phyloP scores from a whole-genome alignment of 2,888 invertebrate genomes.

The Agonopterix alstromeriana region DNA sequence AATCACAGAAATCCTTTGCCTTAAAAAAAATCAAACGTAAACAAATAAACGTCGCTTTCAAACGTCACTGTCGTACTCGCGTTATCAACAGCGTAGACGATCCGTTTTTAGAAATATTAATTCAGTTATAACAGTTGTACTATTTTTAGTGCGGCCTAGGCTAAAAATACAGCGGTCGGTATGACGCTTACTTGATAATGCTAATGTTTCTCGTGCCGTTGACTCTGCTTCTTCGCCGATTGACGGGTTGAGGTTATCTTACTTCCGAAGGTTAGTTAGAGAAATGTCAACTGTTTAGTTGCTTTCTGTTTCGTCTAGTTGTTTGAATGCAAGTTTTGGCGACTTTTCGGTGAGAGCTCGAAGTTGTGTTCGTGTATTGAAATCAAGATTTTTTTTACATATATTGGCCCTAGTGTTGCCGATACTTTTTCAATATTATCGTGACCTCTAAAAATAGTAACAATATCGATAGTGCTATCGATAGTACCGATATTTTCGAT shows the following conservation, averaged over 20 bases:
- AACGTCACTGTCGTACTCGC: constrained; percentile 64
- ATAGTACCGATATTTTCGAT: too few relatives aligned
- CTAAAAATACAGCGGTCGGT: constrained; percentile 68
- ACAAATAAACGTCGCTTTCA: constrained; percentile 47
- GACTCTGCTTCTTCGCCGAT: constrained; percentile 58
- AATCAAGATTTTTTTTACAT: too few relatives aligned
- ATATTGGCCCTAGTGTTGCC: too few relatives aligned
- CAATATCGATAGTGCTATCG: too few relatives aligned
- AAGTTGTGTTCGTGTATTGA: too few relatives aligned
- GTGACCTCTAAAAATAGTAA: too few relatives aligned
- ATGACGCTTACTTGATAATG: constrained; percentile 71
- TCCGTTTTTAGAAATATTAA: constrained; percentile 77
- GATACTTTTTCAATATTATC: too few relatives aligned
- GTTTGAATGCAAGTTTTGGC: too few relatives aligned
- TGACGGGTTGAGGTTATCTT: constrained; percentile 17
- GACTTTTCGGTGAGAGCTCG: too few relatives aligned
- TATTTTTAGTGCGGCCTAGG: constrained; percentile 74
- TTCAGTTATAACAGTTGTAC: constrained; percentile 73
- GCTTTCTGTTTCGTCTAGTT: too few relatives aligned
- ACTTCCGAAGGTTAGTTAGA: constrained; percentile 3
- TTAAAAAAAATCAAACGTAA: constrained; percentile 34
- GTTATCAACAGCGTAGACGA: constrained; percentile 69
- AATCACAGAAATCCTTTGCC: too few relatives aligned
- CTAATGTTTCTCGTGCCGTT: constrained; percentile 66
- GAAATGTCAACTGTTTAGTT: neutral